These are phyloP conservation scores for Acanthopleura granulata DNA, from an alignment of 2,888 invertebrate genomes.

Conservation along the genomic window DNA sequence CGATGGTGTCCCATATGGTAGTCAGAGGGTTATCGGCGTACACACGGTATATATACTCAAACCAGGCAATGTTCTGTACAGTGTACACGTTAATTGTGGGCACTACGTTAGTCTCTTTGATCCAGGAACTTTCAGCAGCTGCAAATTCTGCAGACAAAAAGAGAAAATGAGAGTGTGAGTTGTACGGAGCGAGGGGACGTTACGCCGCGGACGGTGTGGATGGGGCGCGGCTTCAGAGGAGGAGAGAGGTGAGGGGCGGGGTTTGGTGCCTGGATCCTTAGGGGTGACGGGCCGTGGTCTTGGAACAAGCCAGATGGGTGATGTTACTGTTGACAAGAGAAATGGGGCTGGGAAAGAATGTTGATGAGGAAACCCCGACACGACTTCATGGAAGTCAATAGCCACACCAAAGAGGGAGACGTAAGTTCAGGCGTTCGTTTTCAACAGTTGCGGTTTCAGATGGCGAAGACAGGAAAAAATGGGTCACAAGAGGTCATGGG, in stretches of 20 bases:
- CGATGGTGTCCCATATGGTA: slow-evolving; percentile 37
- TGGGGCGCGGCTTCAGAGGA: not conserved
- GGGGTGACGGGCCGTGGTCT: not conserved
- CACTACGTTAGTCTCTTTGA: slow-evolving; percentile 35
- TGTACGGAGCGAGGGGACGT: slow-evolving; percentile 20
- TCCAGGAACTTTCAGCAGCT: slow-evolving; percentile 33
- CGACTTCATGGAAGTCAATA: no score
- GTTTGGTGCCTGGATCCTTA: not conserved
- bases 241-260: not conserved
- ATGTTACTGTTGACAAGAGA: not conserved
- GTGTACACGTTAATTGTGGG: slow-evolving; percentile 38
- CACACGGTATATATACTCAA: slow-evolving; percentile 61
- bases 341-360: no score
- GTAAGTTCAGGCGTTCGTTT: no score
- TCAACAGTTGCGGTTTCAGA: no score
- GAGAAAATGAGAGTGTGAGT: slow-evolving; percentile 23
- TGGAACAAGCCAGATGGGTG: not conserved
- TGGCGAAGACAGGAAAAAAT: no score
- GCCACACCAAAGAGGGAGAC: no score
- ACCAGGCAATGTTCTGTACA: slow-evolving; percentile 45
- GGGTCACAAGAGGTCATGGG: no score
- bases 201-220: not conserved
- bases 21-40: slow-evolving; percentile 58
- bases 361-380: no score
- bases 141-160: slow-evolving; percentile 36